Percentiles rank a stretch among this genome's conserved stretches.
Evolutionary conservation across 2,888 invertebrate species (phyloP).

Genomic region (Fabriciana adippe): DNA sequence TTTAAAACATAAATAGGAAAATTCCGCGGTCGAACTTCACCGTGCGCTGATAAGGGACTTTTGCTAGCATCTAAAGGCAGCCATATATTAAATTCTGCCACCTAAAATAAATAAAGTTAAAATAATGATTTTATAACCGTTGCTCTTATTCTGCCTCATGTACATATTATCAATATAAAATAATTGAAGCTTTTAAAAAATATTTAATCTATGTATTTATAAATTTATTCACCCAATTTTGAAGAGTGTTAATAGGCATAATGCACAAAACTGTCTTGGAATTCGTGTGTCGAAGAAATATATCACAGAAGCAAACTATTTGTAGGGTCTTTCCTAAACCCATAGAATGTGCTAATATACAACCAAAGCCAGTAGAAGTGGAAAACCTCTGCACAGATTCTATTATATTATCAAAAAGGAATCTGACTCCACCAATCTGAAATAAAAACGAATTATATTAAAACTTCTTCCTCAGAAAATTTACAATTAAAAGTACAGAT

Average conservation of each 20-base stretch:
- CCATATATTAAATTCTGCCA: constrained; percentile 99
- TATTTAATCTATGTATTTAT: no score
- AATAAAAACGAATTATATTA: constrained; percentile 44
- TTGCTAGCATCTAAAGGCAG: constrained; percentile 87
- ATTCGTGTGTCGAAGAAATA: constrained; percentile 94
- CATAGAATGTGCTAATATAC: constrained; percentile 99
- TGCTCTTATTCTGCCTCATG: background rate
- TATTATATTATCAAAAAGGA: constrained; percentile 97
- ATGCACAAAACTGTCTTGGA: constrained; percentile 96
- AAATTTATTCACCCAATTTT: constrained; percentile 90
- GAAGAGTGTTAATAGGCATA: constrained; percentile 99
- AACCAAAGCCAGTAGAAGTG: constrained; percentile 95
- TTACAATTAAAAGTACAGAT: no score
- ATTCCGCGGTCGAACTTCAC: constrained; percentile 89
- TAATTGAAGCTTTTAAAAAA: no score
- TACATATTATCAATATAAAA: no score
- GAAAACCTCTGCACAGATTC: constrained; percentile 95
- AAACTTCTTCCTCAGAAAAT: no score
- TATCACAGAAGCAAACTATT: constrained; percentile 97
- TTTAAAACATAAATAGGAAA: constrained; percentile 95
- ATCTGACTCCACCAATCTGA: constrained; percentile 95
- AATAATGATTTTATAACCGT: constrained; percentile 4
- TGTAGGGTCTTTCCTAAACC: constrained; percentile 99
- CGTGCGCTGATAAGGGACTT: constrained; percentile 82
- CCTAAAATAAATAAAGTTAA: constrained; percentile 69